Evolutionary conservation across 2,888 invertebrate genomes (phyloP).

Genomic region (Enchytraeus crypticus): DNA sequence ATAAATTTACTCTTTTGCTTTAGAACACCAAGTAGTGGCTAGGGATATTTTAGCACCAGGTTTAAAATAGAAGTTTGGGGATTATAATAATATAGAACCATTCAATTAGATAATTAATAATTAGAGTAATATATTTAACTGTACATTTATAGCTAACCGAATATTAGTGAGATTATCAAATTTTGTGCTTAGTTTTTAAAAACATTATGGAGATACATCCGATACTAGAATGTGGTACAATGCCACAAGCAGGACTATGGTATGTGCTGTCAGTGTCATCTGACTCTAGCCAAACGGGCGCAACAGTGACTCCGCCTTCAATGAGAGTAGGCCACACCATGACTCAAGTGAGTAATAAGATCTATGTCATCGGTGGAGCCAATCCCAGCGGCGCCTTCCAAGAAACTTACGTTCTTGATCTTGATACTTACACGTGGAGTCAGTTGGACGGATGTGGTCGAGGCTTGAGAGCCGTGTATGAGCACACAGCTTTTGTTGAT

Average conservation of each 20-base stretch:
- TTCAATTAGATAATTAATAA: no score
- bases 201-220: conserved; percentile 48
- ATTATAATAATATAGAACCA: no score
- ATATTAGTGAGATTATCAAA: no score
- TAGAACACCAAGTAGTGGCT: no score
- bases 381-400: conserved; percentile 45
- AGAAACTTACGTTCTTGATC: conserved; percentile 42
- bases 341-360: conserved; percentile 33
- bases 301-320: conserved; percentile 41
- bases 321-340: conserved; percentile 46
- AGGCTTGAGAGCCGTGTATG: conserved; percentile 45
- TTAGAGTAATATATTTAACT: no score
- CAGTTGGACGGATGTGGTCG: conserved; percentile 29
- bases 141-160: no score
- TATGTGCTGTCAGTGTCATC: conserved; percentile 45
- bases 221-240: conserved; percentile 35
- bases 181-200: no score
- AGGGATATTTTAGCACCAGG: no score
- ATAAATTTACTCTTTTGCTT: no score
- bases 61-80: no score
- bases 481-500: conserved; percentile 42
- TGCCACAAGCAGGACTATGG: conserved; percentile 41
- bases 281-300: no score
- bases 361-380: conserved; percentile 48
- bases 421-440: conserved; percentile 43